These are phyloP conservation scores for Cantharis lateralis DNA, from an alignment of 2,888 invertebrate genomes.

Conservation along the genomic window DNA sequence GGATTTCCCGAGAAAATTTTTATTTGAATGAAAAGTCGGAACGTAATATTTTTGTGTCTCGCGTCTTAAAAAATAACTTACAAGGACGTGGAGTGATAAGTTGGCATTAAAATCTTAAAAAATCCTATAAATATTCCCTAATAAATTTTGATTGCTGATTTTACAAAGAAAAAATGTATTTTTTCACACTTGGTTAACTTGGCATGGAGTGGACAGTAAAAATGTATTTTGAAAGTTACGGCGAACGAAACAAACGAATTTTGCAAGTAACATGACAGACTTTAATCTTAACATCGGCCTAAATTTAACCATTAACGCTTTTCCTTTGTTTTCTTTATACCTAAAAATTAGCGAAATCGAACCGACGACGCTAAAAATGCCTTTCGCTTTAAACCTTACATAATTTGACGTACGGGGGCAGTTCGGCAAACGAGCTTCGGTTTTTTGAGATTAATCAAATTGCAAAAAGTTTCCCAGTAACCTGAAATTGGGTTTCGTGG, in stretches of 20 bases:
- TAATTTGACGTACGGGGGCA: neutral
- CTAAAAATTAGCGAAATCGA: neutral
- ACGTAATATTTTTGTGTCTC: neutral
- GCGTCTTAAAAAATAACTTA: neutral
- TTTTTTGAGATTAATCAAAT: neutral
- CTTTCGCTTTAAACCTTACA: neutral
- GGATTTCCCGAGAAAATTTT: neutral
- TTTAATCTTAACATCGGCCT: neutral
- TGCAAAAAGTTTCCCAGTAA: neutral
- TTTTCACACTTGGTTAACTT: neutral
- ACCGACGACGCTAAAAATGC: neutral
- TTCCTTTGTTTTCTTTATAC: neutral
- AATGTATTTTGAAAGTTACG: neutral
- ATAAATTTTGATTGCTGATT: neutral
- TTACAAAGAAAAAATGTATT: neutral
- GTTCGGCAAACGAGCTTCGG: neutral
- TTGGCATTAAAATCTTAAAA: neutral
- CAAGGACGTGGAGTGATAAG: neutral
- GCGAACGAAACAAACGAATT: neutral
- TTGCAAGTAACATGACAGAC: neutral
- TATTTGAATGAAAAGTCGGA: neutral
- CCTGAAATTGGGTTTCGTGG: neutral
- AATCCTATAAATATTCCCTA: neutral
- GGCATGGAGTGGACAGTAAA: neutral
- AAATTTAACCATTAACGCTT: neutral